Conservation (phyloP, 2,113 vertebrate species). For the Mesitornis unicolor region DNA sequence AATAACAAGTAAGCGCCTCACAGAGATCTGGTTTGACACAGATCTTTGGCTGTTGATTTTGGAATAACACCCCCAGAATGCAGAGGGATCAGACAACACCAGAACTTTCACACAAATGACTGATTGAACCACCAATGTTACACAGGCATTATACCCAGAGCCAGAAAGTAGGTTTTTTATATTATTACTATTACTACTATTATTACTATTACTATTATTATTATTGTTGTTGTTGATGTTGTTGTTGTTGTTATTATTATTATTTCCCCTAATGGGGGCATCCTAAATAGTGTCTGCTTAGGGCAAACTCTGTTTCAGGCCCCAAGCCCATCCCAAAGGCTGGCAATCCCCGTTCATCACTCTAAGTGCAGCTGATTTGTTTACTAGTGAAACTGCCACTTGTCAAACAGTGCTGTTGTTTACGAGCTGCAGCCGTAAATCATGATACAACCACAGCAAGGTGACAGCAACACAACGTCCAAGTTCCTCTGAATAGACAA, state of each 20-base stretch:
- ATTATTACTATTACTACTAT: too few relatives aligned
- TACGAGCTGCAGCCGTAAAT: slow-evolving; percentile 16
- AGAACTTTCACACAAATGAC: background rate
- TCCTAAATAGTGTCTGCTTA: background rate
- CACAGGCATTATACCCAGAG: background rate
- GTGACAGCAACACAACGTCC: slow-evolving; percentile 19
- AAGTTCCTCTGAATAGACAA: background rate
- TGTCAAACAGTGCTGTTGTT: background rate
- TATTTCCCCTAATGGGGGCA: fast-evolving
- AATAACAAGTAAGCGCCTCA: background rate
- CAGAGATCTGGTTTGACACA: background rate
- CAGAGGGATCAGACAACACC: background rate
- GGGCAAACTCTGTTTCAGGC: background rate
- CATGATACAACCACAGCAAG: background rate
- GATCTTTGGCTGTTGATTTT: background rate
- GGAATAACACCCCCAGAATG: background rate
- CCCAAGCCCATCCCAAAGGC: fast-evolving
- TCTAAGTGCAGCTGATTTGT: background rate
- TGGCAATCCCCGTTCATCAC: background rate
- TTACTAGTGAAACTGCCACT: background rate
- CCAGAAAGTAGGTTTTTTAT: background rate
- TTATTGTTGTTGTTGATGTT: too few relatives aligned
- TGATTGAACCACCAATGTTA: background rate
- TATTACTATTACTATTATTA: too few relatives aligned
- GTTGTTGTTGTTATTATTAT: too few relatives aligned